Conservation (phyloP, 2,113 vertebrate genomes). For the Sorex fumeus region DNA sequence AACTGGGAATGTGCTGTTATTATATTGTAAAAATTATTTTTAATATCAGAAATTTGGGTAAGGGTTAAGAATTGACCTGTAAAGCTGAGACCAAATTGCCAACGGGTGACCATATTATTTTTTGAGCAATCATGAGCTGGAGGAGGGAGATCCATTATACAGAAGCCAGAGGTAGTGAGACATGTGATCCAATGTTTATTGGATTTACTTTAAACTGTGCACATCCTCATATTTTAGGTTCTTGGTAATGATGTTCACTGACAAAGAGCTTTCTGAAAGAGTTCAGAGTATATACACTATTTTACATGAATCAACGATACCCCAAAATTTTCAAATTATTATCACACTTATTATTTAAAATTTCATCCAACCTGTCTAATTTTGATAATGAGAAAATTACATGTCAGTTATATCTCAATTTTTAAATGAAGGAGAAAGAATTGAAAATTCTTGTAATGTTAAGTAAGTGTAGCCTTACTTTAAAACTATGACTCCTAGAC, state of each 20-base stretch:
- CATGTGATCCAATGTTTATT: slow-evolving; percentile 50
- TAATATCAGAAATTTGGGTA: slow-evolving; percentile 63
- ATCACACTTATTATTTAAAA: slow-evolving; percentile 31
- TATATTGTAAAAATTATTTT: slow-evolving; percentile 83
- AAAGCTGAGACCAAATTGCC: neutral
- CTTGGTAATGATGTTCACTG: slow-evolving; percentile 44
- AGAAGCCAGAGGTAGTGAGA: neutral
- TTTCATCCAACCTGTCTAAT: slow-evolving; percentile 11
- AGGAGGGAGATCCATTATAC: slow-evolving; percentile 39
- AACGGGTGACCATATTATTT: slow-evolving; percentile 19
- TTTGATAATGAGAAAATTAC: neutral
- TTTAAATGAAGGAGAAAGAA: neutral
- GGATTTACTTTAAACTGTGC: slow-evolving; percentile 63
- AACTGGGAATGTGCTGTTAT: slow-evolving; percentile 74
- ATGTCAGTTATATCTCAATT: neutral
- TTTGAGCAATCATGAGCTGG: slow-evolving; percentile 4
- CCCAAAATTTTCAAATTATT: slow-evolving; percentile 25
- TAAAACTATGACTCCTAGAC: slow-evolving; percentile 34
- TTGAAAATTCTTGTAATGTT: slow-evolving; percentile 29
- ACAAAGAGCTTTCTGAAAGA: slow-evolving; percentile 58
- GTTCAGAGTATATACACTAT: neutral
- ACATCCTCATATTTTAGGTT: slow-evolving; percentile 15
- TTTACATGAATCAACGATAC: slow-evolving; percentile 1
- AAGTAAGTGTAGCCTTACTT: slow-evolving; percentile 55
- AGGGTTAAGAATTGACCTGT: slow-evolving; percentile 22